These are phyloP conservation scores for Amphiura filiformis DNA, from an alignment of 35 echinoderm and acorn worm species.

Conservation along the genomic window DNA sequence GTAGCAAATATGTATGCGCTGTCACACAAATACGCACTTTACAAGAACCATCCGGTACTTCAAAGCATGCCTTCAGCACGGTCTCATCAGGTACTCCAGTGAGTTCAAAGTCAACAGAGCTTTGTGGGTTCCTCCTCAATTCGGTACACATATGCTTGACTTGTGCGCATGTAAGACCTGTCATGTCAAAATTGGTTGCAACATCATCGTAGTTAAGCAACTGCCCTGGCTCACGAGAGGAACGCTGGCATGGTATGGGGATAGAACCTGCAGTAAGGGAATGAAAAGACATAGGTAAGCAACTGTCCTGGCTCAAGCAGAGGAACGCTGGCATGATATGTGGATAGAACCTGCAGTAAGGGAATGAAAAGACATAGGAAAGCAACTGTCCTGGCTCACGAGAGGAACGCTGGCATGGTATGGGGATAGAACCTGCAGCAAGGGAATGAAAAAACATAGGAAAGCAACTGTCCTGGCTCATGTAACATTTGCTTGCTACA, in stretches of 20 bases:
- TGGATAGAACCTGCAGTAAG: constrained; percentile 8
- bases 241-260: constrained; percentile 45
- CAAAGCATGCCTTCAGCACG: constrained; percentile 55
- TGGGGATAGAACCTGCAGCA: too few species aligned
- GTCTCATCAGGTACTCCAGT: constrained; percentile 47
- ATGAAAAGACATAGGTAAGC: too few species aligned
- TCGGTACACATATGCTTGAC: constrained; percentile 61
- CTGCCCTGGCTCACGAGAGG: constrained; percentile 35
- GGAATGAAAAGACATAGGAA: too few species aligned
- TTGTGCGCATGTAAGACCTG: constrained; percentile 39
- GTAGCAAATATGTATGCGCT: too few species aligned
- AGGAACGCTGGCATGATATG: constrained; percentile 44
- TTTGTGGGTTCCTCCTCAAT: constrained; percentile 44
- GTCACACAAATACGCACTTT: too few species aligned
- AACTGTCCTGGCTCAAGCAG: constrained; percentile 36
- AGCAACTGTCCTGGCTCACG: too few species aligned
- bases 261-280: not conserved
- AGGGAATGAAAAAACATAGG: too few species aligned
- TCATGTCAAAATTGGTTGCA: constrained; percentile 71
- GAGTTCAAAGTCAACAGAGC: constrained; percentile 49
- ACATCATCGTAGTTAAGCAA: constrained; percentile 38
- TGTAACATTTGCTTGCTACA: too few species aligned
- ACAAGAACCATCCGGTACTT: constrained; percentile 63
- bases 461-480: too few species aligned
- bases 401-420: too few species aligned